phyloP scores from a whole-genome alignment of 2,113 vertebrate genomes.

The Ciconia boyciana region DNA sequence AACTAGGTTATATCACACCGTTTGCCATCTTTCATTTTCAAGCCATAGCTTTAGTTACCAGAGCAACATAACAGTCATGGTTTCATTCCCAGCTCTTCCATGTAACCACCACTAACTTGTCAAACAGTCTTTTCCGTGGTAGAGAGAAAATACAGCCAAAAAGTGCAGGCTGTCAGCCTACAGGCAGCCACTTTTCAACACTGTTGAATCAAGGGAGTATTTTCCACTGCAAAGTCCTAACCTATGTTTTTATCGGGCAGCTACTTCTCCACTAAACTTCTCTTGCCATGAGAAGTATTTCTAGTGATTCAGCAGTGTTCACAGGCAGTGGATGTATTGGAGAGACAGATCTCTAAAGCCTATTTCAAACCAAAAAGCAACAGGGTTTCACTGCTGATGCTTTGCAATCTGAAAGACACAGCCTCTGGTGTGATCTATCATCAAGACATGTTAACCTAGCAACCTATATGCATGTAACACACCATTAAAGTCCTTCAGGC shows the following conservation, averaged over 20 bases:
- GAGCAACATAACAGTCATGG: neutral
- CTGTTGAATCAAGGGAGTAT: neutral
- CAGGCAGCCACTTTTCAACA: neutral
- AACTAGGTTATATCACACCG: neutral
- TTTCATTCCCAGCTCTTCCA: neutral
- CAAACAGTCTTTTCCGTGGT: neutral
- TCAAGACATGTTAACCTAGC: neutral
- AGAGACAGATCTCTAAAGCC: neutral
- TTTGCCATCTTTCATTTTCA: neutral
- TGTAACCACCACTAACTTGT: neutral
- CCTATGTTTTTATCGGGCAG: neutral
- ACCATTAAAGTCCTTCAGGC: neutral
- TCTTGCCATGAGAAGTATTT: neutral
- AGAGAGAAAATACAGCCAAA: neutral
- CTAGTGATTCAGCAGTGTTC: neutral
- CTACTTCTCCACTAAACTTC: neutral
- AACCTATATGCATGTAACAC: too few species aligned
- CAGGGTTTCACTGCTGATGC: neutral
- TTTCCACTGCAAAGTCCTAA: neutral
- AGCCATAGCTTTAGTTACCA: neutral
- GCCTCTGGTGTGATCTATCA: neutral
- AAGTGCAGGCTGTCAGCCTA: neutral
- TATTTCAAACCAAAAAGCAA: rapidly evolving
- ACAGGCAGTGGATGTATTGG: neutral
- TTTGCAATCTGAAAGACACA: neutral